Evolutionary conservation across 1,140 invertebrate genomes (phyloP), one percentile per base, ranked within the genome.

Genomic region (Bombus breviceps): DNA sequence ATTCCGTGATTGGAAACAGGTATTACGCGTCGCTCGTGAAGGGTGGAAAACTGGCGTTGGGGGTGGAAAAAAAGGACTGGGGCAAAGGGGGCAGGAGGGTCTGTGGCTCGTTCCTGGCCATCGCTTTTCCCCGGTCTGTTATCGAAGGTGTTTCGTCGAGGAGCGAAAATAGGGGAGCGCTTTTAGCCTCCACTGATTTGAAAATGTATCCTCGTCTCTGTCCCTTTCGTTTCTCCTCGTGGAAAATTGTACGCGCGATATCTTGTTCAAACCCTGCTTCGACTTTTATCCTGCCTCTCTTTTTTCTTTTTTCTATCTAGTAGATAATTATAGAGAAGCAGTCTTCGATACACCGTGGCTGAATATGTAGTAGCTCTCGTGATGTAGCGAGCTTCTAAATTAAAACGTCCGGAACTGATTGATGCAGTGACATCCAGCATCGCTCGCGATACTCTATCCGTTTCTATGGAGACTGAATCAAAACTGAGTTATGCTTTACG

Each of bases 1-100:
- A 89, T 89, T 73, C 64, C 87, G 69, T 81, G 71, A 78, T 77
- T 74, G 79, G 69, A 75, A 88, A 72, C 77, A 81, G 34, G 75
- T 85, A 86, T 89, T 81, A 79, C 78, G 86, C 66, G 81, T 69
- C 66, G 86, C 59, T 64, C 28, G 32, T n/a, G 64, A 57, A 25
- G 41, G 82, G 13, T 3, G 68, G 43, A 9, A n/a, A 34, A 34
- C 43, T 28, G 8, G 15, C 3, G 12, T 34, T 25, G 32, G 64
- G 5, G n/a, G n/a, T 9, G 9, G 59, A 15, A 18, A 18, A 15
- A 37, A 37, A 57, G 18, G 5, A 53, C 0, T 53, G 47, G 1
- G 0, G 22, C 32, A 13, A 37, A 15, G 53, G 18, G 25, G 32
- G 9, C 1, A 22, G 62, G 12, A 28, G 34, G 34, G 34, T 32